Base-by-base conservation (phyloP, 2,113 vertebrate species). In the Boulengeromyrus knoepffleri region DNA sequence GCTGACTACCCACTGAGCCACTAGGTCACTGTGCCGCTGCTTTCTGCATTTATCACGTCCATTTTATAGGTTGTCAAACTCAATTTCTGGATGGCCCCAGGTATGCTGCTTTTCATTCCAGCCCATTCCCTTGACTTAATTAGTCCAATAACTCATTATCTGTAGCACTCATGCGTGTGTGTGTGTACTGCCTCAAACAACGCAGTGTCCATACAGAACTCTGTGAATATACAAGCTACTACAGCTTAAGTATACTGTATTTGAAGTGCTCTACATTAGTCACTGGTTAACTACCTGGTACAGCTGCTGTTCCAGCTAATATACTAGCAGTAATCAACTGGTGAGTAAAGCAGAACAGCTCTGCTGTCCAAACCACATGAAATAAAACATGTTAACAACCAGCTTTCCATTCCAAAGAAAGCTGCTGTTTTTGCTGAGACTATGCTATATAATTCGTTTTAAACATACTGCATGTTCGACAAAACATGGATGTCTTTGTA, bases 121-220 rank as follows among this genome's bases (percentile, higher is more conserved):
- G 42, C 17, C 42, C 80, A 84, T 46, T 84, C 45, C 45, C 45
- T 39, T n/a, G 21, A 42, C 80, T 84, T 84, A 84, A 84, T 84
- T 46, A 85, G 19, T 85, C 42, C 83, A 85, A 85, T 85, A 85
- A 85, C 83, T 47, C 83, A 85, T 85, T 85, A 85, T 85, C 45
- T 85, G 45, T 85, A 47, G 19, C 45, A 85, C 13, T 47, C 36
- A 5, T 85, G 15, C 10, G 12, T 80, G 6, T 80, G 8, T 85
- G 80, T 85, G 1, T 85, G 42, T 9, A 36, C 45, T 47, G 83
- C 42, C 45, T 42, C 19, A 85, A 46, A 47, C 83, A 85, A 21
- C 8, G 8, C 45, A 47, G 83, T 85, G 45, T 24, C 36, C 42
- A 47, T 85, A 85, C 21, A 85, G 39, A 12, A 5, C 21, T 84